These are phyloP conservation scores for Linurgus olivaceus DNA, from an alignment of 2,797 vertebrate genomes.

Conservation along the genomic window DNA sequence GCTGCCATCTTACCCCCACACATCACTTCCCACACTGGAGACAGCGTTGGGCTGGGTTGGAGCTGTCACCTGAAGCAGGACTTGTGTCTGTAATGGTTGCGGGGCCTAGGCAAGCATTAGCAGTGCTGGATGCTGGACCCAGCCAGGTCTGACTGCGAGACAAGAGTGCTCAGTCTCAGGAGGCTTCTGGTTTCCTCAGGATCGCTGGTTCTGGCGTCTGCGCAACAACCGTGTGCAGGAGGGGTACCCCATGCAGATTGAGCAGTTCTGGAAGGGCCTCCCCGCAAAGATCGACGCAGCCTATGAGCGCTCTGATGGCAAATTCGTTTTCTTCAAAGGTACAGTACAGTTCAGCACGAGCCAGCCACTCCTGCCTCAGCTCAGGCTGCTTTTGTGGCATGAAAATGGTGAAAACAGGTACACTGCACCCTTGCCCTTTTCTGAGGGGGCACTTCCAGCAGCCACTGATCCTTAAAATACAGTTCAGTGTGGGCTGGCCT, in stretches of 20 bases:
- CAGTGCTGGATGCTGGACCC: neutral
- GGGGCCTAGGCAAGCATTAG: neutral
- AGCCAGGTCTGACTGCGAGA: neutral
- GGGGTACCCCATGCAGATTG: slow-evolving; percentile 97
- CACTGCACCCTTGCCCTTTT: neutral
- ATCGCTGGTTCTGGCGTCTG: slow-evolving; percentile 98
- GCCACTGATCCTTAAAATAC: neutral
- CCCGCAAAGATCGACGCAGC: slow-evolving; percentile 93
- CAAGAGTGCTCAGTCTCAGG: neutral
- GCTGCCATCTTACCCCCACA: neutral
- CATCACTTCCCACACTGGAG: neutral
- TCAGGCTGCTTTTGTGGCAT: neutral
- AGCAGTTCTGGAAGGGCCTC: slow-evolving; percentile 97
- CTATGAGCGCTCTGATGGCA: slow-evolving; percentile 94
- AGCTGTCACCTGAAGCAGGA: neutral
- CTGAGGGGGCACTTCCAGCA: neutral
- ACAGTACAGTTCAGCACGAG: neutral
- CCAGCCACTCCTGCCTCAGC: neutral
- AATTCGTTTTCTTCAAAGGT: slow-evolving; percentile 99
- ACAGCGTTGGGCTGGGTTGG: neutral
- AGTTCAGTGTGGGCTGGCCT: neutral
- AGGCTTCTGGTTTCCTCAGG: slow-evolving; percentile 67
- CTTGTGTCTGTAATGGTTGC: neutral
- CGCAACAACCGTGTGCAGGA: slow-evolving; percentile 97
- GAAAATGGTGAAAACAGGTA: neutral